Conservation (phyloP, 2,113 vertebrate genomes). For the Andinoacara biseriatus region DNA sequence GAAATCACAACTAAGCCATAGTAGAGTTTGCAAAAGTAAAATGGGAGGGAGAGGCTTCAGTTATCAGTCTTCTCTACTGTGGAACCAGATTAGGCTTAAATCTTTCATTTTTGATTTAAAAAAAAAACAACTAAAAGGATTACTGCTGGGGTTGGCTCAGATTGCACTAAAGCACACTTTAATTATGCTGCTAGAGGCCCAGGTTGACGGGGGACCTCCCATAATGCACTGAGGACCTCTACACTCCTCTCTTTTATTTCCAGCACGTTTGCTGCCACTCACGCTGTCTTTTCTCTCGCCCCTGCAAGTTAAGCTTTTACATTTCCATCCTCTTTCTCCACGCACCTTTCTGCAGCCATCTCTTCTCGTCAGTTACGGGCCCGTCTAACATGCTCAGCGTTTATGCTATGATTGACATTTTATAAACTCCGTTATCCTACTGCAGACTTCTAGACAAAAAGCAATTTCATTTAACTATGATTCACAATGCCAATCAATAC, state of each 20-base stretch:
- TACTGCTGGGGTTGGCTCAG: background rate
- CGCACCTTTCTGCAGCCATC: background rate
- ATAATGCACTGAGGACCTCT: background rate
- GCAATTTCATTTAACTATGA: background rate
- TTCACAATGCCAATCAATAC: background rate
- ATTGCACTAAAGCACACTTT: conserved; percentile 3
- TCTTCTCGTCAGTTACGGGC: background rate
- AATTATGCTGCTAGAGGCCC: background rate
- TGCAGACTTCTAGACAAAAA: background rate
- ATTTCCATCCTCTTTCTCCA: background rate
- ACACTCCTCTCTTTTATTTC: background rate
- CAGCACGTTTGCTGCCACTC: background rate
- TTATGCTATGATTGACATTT: background rate
- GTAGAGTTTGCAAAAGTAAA: background rate
- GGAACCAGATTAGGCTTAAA: background rate
- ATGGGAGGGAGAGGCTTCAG: background rate
- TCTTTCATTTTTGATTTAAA: background rate
- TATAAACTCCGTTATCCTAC: background rate
- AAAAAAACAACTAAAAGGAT: background rate
- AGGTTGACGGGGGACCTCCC: background rate
- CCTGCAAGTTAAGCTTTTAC: background rate
- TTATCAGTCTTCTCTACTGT: background rate
- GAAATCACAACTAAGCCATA: too few species aligned
- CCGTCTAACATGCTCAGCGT: background rate
- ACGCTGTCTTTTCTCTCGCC: background rate